phyloP scores from a whole-genome alignment of 2,113 vertebrate species.

The Passer montanus region DNA sequence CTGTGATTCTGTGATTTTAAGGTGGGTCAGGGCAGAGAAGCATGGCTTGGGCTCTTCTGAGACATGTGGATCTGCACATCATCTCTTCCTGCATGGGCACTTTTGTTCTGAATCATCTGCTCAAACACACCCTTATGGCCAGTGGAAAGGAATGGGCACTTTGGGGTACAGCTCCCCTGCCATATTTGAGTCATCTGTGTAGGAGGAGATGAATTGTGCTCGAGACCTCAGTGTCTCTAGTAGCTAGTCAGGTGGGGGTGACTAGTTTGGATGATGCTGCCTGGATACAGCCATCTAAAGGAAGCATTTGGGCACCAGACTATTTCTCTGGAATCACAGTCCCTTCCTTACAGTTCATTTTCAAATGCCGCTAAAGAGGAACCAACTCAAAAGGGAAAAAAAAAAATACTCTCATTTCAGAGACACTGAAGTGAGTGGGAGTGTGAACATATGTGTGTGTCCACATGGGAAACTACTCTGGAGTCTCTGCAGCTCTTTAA shows the following conservation, averaged over 20 bases:
- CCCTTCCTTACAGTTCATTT: not conserved
- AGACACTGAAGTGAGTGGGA: constrained; percentile 26
- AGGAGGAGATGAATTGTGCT: not conserved
- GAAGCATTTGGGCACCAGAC: not conserved
- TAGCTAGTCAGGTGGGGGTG: not conserved
- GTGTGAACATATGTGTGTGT: constrained; percentile 56
- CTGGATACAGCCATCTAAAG: not conserved
- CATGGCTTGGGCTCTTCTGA: not conserved
- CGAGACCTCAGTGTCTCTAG: not conserved
- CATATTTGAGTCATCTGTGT: not conserved
- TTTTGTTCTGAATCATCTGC: not conserved
- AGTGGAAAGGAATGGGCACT: not conserved
- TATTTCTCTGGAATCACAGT: not conserved
- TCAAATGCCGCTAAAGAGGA: not conserved
- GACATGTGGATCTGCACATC: not conserved
- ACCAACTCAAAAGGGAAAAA: not conserved
- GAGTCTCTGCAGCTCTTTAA: constrained; percentile 35
- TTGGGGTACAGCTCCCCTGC: not conserved
- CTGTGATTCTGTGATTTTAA: not conserved
- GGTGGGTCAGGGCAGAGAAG: not conserved
- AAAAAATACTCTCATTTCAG: not conserved
- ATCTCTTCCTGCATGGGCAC: not conserved
- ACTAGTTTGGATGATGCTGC: not conserved
- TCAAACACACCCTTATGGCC: fast-evolving
- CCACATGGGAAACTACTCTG: constrained; percentile 45